A percentile compares a stretch with the other conserved stretches of the same genome.
Conservation (phyloP, 2,888 invertebrate genomes). For the Eupithecia subfuscata region DNA sequence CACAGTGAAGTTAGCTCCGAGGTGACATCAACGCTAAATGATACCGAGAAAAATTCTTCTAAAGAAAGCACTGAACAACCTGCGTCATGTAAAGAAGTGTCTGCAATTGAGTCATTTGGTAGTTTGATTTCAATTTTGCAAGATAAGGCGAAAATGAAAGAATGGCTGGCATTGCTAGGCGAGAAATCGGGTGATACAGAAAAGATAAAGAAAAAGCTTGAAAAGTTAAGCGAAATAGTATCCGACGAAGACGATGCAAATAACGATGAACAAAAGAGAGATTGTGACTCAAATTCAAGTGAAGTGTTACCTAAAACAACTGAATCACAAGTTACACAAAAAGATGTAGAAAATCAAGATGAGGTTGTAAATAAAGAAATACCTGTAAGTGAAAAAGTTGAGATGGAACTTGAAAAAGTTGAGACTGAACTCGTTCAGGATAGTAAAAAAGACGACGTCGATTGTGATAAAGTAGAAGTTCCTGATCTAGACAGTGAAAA, state of each 20-base stretch:
- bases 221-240: slow-evolving; percentile 82
- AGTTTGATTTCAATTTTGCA: slow-evolving; percentile 71
- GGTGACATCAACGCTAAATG: slow-evolving; percentile 48
- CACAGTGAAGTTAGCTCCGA: slow-evolving; percentile 60
- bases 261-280: slow-evolving; percentile 19
- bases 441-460: background rate
- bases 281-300: background rate
- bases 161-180: slow-evolving; percentile 72
- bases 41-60: slow-evolving; percentile 43
- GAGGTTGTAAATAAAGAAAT: background rate
- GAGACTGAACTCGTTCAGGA: background rate
- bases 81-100: slow-evolving; percentile 47
- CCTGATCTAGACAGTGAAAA: slow-evolving; percentile 21
- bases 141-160: slow-evolving; percentile 79
- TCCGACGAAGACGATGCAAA: slow-evolving; percentile 73
- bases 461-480: background rate
- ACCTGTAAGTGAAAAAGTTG: slow-evolving; percentile 6
- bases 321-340: background rate
- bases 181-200: slow-evolving; percentile 73
- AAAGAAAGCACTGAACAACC: slow-evolving; percentile 48
- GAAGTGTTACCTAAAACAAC: slow-evolving; percentile 5
- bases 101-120: slow-evolving; percentile 61
- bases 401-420: background rate
- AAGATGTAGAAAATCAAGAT: background rate
- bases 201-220: slow-evolving; percentile 83